Percentiles rank a stretch among this genome's conserved stretches.
Evolutionary conservation across 2,113 vertebrate species (phyloP).

Genomic region (Lipotes vexillifer): DNA sequence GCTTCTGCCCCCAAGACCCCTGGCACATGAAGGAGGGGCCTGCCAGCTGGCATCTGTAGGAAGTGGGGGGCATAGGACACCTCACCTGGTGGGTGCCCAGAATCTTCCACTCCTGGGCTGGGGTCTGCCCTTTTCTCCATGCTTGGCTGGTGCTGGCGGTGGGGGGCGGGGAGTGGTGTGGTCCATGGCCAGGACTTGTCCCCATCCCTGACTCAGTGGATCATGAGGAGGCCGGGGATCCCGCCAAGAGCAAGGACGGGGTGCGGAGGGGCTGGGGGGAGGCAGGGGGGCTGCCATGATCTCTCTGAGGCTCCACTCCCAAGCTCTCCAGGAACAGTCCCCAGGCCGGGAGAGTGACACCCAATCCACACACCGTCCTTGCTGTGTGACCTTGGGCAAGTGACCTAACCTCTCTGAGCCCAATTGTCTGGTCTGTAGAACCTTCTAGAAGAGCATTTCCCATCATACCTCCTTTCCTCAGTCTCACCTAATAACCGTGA

Average conservation of each 20-base stretch:
- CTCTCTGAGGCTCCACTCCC: too few species aligned
- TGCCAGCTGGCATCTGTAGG: not conserved
- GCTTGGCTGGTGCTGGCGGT: too few species aligned
- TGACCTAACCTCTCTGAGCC: not conserved
- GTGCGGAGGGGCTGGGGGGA: not conserved
- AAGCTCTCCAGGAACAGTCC: too few species aligned
- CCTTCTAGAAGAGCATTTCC: not conserved
- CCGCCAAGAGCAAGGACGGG: not conserved
- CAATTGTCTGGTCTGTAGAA: not conserved
- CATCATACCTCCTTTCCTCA: not conserved
- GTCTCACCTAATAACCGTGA: not conserved
- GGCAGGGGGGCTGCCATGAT: fast-evolving
- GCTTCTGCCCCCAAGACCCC: not conserved
- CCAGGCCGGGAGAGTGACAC: fast-evolving
- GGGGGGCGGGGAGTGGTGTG: too few species aligned
- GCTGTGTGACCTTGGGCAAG: not conserved
- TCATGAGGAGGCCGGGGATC: not conserved
- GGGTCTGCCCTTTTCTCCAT: not conserved
- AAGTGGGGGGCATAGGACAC: not conserved
- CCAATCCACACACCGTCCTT: not conserved
- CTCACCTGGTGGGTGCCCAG: not conserved
- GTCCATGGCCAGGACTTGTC: not conserved
- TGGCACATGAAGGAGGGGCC: fast-evolving
- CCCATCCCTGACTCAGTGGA: not conserved
- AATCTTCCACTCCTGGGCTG: not conserved